Percentiles rank a stretch among this genome's conserved stretches.
These are phyloP conservation scores for Phengaris arion DNA, from an alignment of 2,888 invertebrate genomes.

Conservation along the genomic window DNA sequence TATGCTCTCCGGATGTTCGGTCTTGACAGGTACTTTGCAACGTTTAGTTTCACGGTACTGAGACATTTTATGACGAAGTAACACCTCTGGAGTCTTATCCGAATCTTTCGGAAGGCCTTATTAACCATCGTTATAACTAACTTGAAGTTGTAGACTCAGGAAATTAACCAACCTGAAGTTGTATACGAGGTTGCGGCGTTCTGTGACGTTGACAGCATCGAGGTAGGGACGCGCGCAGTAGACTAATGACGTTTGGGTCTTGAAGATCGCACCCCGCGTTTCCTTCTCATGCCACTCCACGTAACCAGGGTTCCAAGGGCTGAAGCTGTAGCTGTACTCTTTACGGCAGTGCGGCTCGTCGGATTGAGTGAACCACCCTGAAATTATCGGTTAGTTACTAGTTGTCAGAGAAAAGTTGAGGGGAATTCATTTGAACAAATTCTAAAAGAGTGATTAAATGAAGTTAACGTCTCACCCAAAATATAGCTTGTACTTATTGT, in stretches of 20 bases:
- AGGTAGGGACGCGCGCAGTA: slow-evolving; percentile 88
- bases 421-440: not conserved
- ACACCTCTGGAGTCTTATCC: no score
- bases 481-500: no score
- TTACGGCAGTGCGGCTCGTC: slow-evolving; percentile 87
- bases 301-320: slow-evolving; percentile 83
- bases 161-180: slow-evolving; percentile 79
- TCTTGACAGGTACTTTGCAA: no score
- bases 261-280: slow-evolving; percentile 80
- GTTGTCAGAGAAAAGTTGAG: not conserved
- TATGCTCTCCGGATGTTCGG: no score
- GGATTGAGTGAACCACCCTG: slow-evolving; percentile 91
- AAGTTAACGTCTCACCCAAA: no score
- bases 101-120: not conserved
- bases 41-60: no score
- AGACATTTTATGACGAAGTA: no score
- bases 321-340: slow-evolving; percentile 90
- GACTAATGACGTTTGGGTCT: slow-evolving; percentile 85
- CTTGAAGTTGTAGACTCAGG: not conserved
- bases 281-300: slow-evolving; percentile 92
- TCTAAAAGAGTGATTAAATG: no score
- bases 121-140: not conserved
- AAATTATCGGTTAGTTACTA: slow-evolving; percentile 15
- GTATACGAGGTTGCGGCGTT: slow-evolving; percentile 93
- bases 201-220: slow-evolving; percentile 91